These are phyloP conservation scores for Phycodurus eques DNA, from an alignment of 2,113 vertebrate genomes.

Conservation along the genomic window DNA sequence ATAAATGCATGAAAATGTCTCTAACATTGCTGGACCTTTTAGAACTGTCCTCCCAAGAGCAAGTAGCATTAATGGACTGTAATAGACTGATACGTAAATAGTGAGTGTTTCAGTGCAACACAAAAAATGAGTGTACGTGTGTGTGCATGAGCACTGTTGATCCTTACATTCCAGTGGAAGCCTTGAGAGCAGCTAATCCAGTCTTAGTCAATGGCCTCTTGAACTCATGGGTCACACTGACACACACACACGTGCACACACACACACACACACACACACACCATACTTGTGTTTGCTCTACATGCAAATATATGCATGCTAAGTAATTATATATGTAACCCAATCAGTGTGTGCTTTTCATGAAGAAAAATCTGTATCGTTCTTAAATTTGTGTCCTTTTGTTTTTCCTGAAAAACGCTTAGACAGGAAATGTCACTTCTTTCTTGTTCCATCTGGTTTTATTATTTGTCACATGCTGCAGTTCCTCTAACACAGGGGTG, in stretches of 20 bases:
- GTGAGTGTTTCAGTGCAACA: conserved; percentile 11
- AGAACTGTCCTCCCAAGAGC: not conserved
- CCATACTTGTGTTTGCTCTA: not conserved
- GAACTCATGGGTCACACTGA: conserved; percentile 30
- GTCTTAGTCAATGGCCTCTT: conserved; percentile 43
- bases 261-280: conserved; percentile 7
- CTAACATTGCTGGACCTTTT: not conserved
- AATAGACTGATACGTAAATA: conserved; percentile 42
- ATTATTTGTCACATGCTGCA: no score
- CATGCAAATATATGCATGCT: conserved; percentile 18
- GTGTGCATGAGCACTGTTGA: conserved; percentile 24
- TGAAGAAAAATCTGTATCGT: not conserved
- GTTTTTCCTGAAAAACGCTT: not conserved
- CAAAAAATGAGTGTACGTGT: conserved; percentile 2
- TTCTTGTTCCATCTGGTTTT: not conserved
- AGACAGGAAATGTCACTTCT: not conserved
- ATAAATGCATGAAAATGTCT: not conserved
- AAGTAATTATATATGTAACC: not conserved
- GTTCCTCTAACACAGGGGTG: no score
- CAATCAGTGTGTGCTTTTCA: not conserved
- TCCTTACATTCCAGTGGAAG: conserved; percentile 56
- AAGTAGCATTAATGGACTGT: conserved; percentile 30
- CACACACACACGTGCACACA: not conserved
- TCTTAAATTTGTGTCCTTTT: not conserved
- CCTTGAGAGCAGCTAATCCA: conserved; percentile 57